phyloP scores from a whole-genome alignment of 2,113 vertebrate species.

The Poecile atricapillus region DNA sequence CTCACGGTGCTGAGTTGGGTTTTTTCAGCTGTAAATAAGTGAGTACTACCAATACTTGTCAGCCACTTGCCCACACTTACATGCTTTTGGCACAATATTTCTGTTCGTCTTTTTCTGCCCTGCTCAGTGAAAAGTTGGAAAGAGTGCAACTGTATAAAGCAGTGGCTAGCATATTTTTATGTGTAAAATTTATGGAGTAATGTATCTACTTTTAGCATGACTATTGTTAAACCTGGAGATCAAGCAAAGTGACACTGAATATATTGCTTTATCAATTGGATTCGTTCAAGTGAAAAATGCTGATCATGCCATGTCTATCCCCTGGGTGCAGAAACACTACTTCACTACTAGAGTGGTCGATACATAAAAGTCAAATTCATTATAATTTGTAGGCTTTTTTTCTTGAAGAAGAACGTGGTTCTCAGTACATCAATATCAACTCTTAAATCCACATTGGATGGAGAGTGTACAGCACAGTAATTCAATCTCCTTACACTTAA shows the following conservation, averaged over 20 bases:
- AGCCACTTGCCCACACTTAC: not conserved
- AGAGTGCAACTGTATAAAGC: slow-evolving; percentile 67
- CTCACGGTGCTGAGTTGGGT: accelerated
- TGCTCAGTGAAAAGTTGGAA: slow-evolving; percentile 71
- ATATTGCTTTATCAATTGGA: slow-evolving; percentile 88
- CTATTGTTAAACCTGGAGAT: slow-evolving; percentile 83
- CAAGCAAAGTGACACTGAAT: slow-evolving; percentile 83
- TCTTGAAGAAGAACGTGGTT: slow-evolving; percentile 76
- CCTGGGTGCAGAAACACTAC: slow-evolving; percentile 80
- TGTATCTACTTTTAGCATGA: slow-evolving; percentile 83
- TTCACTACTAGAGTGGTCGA: slow-evolving; percentile 80
- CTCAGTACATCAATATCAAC: slow-evolving; percentile 86
- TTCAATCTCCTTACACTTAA: slow-evolving; percentile 86
- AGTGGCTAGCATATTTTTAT: slow-evolving; percentile 77
- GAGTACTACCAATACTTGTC: not conserved
- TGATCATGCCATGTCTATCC: slow-evolving; percentile 82
- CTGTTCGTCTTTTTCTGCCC: slow-evolving; percentile 33
- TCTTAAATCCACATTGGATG: slow-evolving; percentile 83
- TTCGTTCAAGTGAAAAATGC: slow-evolving; percentile 84
- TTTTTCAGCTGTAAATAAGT: not conserved
- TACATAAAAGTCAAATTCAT: slow-evolving; percentile 89
- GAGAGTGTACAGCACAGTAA: slow-evolving; percentile 83
- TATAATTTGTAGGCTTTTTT: slow-evolving; percentile 85
- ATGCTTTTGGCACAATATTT: slow-evolving; percentile 38
- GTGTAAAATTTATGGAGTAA: slow-evolving; percentile 80